A percentile compares a stretch with the other conserved stretches of the same genome.
Conservation (phyloP, 2,888 invertebrate species). For the Heliconius aoede region DNA sequence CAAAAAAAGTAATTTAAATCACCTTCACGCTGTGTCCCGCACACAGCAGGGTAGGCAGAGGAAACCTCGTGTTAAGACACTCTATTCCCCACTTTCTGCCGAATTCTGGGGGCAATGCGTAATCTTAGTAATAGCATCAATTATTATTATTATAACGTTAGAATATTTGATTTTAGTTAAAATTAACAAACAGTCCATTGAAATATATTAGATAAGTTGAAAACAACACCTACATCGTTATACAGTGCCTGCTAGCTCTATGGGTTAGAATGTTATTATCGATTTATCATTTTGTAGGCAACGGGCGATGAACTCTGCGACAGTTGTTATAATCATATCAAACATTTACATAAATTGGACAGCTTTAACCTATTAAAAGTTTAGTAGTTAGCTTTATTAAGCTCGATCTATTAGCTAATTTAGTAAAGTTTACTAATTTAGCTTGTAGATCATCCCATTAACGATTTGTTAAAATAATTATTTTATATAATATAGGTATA, state of each 20-base stretch:
- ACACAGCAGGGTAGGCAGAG: too few relatives aligned
- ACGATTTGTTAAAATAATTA: not conserved
- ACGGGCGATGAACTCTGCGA: slow-evolving; percentile 24
- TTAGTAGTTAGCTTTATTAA: not conserved
- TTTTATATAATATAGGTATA: too few relatives aligned
- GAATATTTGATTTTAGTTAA: not conserved
- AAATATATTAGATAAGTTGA: not conserved
- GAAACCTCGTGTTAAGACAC: too few relatives aligned
- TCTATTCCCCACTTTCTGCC: too few relatives aligned
- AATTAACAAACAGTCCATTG: not conserved
- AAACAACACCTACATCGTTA: not conserved
- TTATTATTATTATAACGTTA: too few relatives aligned
- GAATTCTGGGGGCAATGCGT: too few relatives aligned
- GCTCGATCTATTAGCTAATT: not conserved
- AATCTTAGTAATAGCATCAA: too few relatives aligned
- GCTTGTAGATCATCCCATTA: too few relatives aligned
- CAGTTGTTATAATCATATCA: not conserved
- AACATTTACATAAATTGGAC: not conserved
- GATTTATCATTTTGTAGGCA: slow-evolving; percentile 31
- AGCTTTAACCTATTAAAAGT: too few relatives aligned
- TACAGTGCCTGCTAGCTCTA: not conserved
- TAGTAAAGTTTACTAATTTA: not conserved
- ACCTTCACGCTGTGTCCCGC: too few relatives aligned
- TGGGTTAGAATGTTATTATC: slow-evolving; percentile 22
- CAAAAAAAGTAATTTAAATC: too few relatives aligned